Evolutionary conservation across 2,888 invertebrate species (phyloP).

Genomic region (Latrodectus elegans): DNA sequence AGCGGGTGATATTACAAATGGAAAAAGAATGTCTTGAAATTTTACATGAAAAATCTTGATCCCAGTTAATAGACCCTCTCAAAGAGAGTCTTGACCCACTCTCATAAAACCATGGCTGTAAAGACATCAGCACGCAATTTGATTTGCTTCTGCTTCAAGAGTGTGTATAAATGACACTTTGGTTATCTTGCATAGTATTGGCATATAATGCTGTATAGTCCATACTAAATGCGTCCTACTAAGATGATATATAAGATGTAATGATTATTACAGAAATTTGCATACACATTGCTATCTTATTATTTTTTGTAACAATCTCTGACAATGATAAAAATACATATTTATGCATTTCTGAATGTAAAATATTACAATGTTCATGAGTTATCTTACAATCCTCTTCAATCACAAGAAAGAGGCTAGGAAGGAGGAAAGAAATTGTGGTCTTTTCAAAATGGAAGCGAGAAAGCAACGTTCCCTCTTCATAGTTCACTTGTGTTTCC

Average conservation of each 20-base stretch:
- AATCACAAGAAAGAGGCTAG: constrained; percentile 7
- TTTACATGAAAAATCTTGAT: constrained; percentile 65
- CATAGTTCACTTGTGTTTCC: constrained; percentile 3
- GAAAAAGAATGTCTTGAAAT: constrained; percentile 44
- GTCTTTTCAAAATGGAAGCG: constrained; percentile 11
- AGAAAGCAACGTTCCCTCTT: background rate
- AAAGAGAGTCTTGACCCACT: constrained; percentile 38
- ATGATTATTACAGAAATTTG: background rate
- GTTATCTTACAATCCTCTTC: constrained; percentile 51
- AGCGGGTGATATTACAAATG: constrained; percentile 52
- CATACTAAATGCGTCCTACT: constrained; percentile 21
- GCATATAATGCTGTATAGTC: constrained; percentile 23
- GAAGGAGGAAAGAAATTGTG: background rate
- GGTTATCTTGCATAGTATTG: constrained; percentile 31
- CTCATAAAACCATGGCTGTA: constrained; percentile 9
- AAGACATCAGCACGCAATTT: constrained; percentile 18
- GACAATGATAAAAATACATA: constrained; percentile 67
- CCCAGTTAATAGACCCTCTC: constrained; percentile 50
- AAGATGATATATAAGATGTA: background rate
- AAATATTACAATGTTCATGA: constrained; percentile 61
- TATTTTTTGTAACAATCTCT: constrained; percentile 28
- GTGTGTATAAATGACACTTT: constrained; percentile 23
- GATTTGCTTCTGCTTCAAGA: constrained; percentile 9
- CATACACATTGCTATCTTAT: background rate
- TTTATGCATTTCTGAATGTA: constrained; percentile 63